A percentile compares a stretch with the other conserved stretches of the same genome.
Evolutionary conservation across 2,113 vertebrate genomes (phyloP).

Genomic region (Alectura lathami): DNA sequence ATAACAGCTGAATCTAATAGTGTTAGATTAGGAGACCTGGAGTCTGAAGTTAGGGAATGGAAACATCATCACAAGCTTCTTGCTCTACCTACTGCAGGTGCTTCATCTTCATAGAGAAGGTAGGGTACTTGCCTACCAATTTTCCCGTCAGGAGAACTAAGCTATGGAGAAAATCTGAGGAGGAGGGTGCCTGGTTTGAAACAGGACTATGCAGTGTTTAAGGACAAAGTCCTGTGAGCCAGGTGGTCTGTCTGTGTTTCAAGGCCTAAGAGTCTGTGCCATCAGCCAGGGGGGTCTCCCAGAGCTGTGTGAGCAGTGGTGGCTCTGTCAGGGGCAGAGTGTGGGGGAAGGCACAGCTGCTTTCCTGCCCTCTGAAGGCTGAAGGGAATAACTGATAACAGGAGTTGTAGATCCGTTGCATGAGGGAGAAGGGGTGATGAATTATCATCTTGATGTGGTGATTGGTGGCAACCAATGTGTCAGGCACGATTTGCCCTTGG

Average conservation of each 20-base stretch:
- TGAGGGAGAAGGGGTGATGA: not conserved
- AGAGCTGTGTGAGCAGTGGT: too few species aligned
- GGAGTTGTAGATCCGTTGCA: fast-evolving
- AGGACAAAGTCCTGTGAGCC: not conserved
- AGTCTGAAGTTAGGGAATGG: not conserved
- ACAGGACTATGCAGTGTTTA: not conserved
- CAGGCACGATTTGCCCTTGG: too few species aligned
- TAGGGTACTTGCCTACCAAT: not conserved
- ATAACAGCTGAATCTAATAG: not conserved
- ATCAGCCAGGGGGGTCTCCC: not conserved
- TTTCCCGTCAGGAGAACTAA: not conserved
- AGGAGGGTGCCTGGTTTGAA: not conserved
- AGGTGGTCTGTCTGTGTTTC: fast-evolving
- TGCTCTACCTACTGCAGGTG: not conserved
- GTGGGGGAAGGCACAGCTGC: not conserved
- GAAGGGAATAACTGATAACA: fast-evolving
- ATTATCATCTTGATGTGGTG: not conserved
- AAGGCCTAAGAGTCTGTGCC: not conserved
- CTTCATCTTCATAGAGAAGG: not conserved
- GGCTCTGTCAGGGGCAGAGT: not conserved
- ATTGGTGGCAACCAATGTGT: too few species aligned
- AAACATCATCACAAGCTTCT: not conserved
- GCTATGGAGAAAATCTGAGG: not conserved
- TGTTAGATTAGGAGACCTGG: not conserved
- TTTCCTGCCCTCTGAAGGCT: not conserved